Percentiles rank a stretch among this genome's conserved stretches.
phyloP scores from a whole-genome alignment of 2,113 vertebrate genomes.

The Anguilla japonica region DNA sequence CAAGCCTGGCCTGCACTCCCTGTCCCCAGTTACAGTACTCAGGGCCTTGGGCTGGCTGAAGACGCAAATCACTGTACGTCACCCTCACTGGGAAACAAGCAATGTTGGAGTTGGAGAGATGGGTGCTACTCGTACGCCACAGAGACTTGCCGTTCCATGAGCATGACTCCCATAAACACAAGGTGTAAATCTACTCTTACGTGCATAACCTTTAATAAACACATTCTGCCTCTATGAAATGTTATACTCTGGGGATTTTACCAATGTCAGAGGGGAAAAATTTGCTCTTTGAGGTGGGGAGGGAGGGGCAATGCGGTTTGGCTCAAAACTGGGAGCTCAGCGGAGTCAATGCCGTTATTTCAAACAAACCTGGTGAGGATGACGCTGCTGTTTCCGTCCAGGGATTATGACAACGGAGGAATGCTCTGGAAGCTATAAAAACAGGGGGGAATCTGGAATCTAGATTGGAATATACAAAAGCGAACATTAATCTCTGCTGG shows the following conservation, averaged over 20 bases:
- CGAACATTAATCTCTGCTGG: constrained; percentile 65
- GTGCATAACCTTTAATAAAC: constrained; percentile 73
- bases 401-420: constrained; percentile 63
- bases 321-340: constrained; percentile 51
- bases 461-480: constrained; percentile 64
- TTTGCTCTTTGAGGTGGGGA: constrained; percentile 41
- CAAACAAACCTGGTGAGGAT: constrained; percentile 50
- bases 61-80: constrained; percentile 38
- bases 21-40: neutral
- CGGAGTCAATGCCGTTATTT: constrained; percentile 46
- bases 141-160: neutral
- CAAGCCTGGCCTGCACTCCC: neutral
- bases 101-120: neutral
- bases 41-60: neutral
- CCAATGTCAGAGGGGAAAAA: constrained; percentile 56
- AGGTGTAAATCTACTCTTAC: constrained; percentile 57
- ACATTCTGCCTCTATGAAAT: constrained; percentile 66
- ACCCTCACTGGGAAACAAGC: neutral
- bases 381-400: constrained; percentile 64
- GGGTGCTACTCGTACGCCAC: neutral
- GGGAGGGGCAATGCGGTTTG: constrained; percentile 47
- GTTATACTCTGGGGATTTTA: constrained; percentile 60
- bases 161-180: neutral
- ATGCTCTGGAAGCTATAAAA: constrained; percentile 60
- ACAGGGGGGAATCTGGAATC: constrained; percentile 65